These are phyloP conservation scores for Spongilla lacustris DNA, from an alignment of 37 sponge, comb jelly and placozoan genomes.

Conservation along the genomic window DNA sequence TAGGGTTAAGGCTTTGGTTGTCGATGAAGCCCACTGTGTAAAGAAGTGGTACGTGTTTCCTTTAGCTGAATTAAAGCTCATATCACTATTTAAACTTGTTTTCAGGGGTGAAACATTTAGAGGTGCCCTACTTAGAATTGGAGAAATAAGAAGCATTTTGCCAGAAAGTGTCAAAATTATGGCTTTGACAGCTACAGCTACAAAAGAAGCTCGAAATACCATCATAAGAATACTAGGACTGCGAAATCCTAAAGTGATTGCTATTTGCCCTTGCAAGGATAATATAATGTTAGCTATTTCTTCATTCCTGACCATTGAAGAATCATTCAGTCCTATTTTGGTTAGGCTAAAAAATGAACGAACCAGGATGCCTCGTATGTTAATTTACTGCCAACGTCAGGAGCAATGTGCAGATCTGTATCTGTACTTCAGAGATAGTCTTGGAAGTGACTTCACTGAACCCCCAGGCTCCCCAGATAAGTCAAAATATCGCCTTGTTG, in stretches of 20 bases:
- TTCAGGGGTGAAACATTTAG: no score
- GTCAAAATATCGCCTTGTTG: constrained; percentile 26
- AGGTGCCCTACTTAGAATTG: no score
- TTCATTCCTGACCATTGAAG: neutral
- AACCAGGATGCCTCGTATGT: neutral
- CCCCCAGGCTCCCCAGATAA: no score
- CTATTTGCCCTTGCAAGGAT: neutral
- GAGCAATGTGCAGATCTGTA: neutral
- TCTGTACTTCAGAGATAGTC: neutral
- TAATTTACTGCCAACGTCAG: constrained; percentile 20
- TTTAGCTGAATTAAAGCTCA: no score
- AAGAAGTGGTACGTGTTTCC: constrained; percentile 22
- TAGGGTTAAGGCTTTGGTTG: no score
- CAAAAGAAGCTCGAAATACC: no score
- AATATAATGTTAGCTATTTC: constrained; percentile 2
- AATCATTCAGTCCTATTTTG: constrained; percentile 4
- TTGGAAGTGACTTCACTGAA: neutral
- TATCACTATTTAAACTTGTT: no score
- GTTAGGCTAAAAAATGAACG: constrained; percentile 4
- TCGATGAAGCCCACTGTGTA: constrained; percentile 64
- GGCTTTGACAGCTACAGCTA: no score
- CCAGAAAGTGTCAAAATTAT: no score
- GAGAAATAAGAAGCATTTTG: no score
- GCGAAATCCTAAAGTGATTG: neutral
- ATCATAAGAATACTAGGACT: neutral